Percentiles rank a stretch among this genome's conserved stretches.
Conservation (phyloP, 2,797 vertebrate species). For the Glyptemys insculpta region DNA sequence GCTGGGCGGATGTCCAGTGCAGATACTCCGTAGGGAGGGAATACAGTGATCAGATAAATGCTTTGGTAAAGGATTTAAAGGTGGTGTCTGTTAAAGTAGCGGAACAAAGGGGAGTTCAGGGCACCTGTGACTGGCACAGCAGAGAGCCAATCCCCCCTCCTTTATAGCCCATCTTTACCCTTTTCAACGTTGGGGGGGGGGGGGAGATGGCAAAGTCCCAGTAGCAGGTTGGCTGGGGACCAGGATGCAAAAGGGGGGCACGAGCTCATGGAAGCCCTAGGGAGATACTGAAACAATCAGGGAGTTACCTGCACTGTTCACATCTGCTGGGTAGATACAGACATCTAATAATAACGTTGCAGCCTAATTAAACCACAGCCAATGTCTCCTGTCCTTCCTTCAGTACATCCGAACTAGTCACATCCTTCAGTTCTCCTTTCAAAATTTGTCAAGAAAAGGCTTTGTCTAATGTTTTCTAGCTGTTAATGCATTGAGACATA, state of each 20-base stretch:
- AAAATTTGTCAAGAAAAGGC: background rate
- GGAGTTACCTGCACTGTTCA: background rate
- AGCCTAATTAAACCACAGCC: background rate
- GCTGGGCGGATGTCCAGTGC: background rate
- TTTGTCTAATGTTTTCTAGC: background rate
- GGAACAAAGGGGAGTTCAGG: background rate
- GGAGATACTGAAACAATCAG: background rate
- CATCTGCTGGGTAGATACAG: background rate
- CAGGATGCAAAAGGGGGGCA: background rate
- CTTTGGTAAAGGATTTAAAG: background rate
- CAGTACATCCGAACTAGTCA: background rate
- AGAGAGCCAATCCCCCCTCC: background rate
- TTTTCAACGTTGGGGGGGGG: no score
- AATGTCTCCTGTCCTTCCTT: background rate
- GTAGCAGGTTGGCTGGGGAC: background rate
- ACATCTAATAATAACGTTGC: background rate
- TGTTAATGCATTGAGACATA: background rate
- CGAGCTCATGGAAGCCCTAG: background rate
- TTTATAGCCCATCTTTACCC: background rate
- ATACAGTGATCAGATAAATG: background rate
- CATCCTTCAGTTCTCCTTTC: background rate
- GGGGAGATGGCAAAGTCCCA: no score
- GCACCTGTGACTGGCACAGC: background rate
- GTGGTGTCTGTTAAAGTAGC: background rate
- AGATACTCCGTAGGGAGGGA: background rate